Evolutionary conservation across 2,797 vertebrate species (phyloP), one percentile per base, ranked within the genome.

Genomic region (Sparidentex hasta): DNA sequence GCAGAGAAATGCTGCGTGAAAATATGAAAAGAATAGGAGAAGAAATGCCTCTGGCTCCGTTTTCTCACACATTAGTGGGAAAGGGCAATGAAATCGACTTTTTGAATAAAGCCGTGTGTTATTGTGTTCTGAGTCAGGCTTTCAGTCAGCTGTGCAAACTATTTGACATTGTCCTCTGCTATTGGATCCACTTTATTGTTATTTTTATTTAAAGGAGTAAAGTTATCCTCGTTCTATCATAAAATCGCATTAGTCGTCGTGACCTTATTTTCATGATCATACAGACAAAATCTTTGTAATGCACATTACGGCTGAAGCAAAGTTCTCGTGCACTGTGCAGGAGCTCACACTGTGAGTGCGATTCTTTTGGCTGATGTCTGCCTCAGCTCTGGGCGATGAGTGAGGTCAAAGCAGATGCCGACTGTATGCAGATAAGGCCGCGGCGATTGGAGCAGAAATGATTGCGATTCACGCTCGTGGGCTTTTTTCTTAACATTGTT

Each of bases 401-500:
- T 1, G 57, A 77, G 87, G 85, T 90, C 86, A 85, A 47, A 89
- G 63, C 68, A 79, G 77, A 83, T 67, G 74, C 71, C 14, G 65
- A 80, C 48, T 79, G 62, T 85, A 90, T 85, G 82, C 82, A 88
- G 88, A 90, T 90, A 72, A 83, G 76, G 71, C 77, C n/a, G 76
- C 54, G 1, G 61, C 43, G 70, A 76, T 80, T 69, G 74, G 81
- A 86, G 80, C 82, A 76, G 71, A 87, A 88, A 76, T 27, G 46
- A 90, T 85, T 87, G 84, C 52, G 50, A 76, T 89, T 81, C 73
- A 75, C 16, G 84, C 88, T 86, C 0, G 1, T 71, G 81, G 88
- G 90, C 78, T 71, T 83, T 86, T 86, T 72, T 75, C 55, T 69
- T 74, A 58, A 61, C 82, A 74, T 72, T 47, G 66, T 74, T 50